Conservation (phyloP, 2,888 invertebrate species). For the Eubasilissa splendida region DNA sequence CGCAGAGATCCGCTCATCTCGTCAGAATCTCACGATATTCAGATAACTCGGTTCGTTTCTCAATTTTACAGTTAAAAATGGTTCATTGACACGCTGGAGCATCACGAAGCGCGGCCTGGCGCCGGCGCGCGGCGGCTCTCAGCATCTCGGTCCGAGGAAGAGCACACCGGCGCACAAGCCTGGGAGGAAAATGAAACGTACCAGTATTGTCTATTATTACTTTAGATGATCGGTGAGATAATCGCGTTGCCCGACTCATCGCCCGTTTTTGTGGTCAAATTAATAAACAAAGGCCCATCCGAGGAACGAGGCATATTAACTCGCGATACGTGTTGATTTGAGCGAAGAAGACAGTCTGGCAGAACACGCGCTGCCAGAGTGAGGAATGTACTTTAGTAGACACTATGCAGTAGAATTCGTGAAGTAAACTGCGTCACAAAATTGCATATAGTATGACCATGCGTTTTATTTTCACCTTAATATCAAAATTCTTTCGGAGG, state of each 20-base stretch:
- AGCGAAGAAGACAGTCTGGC: too few relatives aligned
- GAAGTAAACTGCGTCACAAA: too few relatives aligned
- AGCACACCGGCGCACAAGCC: neutral
- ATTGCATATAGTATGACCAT: too few relatives aligned
- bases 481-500: too few relatives aligned
- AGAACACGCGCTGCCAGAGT: too few relatives aligned
- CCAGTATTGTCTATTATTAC: conserved; percentile 37
- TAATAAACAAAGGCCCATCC: conserved; percentile 14
- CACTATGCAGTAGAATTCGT: too few relatives aligned
- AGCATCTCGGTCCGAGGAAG: neutral
- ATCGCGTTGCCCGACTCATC: conserved; percentile 17
- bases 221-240: conserved; percentile 17
- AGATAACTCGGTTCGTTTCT: conserved; percentile 42
- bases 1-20: conserved; percentile 21
- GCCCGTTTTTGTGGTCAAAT: conserved; percentile 21
- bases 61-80: conserved; percentile 57
- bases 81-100: conserved; percentile 53
- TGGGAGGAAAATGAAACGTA: conserved; percentile 24
- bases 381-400: too few relatives aligned
- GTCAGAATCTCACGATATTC: conserved; percentile 52
- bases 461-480: too few relatives aligned
- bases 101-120: conserved; percentile 24
- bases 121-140: neutral
- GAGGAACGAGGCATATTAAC: conserved; percentile 8
- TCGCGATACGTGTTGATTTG: neutral